A percentile compares a stretch with the other conserved stretches of the same genome.
Conservation (phyloP, 2,888 invertebrate species). For the Galeruca laticollis region DNA sequence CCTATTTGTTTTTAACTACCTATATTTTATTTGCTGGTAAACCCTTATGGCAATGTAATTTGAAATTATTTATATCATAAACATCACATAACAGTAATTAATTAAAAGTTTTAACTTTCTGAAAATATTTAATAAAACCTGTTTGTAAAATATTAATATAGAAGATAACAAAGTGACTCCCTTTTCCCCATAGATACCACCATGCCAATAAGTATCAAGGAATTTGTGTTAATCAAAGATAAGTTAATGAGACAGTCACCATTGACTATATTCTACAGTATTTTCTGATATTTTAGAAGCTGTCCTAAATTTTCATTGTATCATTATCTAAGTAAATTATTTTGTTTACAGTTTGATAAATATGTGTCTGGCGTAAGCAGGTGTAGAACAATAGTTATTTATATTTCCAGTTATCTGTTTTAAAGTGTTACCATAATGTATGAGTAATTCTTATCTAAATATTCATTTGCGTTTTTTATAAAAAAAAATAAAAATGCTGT, state of each 20-base stretch:
- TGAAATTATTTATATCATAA: no score
- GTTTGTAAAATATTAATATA: no score
- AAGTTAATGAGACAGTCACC: neutral
- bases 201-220: no score
- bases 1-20: no score
- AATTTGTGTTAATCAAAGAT: no score
- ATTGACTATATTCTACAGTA: neutral
- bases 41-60: no score
- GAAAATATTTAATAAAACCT: no score
- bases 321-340: neutral
- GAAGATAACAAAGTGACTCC: no score
- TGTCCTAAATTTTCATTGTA: neutral
- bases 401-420: neutral
- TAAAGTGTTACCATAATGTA: neutral
- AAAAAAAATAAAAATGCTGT: neutral
- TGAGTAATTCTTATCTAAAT: neutral
- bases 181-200: no score
- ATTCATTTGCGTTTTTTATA: neutral
- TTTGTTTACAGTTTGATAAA: slow-evolving; percentile 1
- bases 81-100: no score
- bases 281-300: neutral
- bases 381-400: neutral
- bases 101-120: no score
- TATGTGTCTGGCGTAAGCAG: neutral
- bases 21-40: no score